Evolutionary conservation across 2,113 vertebrate species (phyloP).

Genomic region (Seriola dumerili): DNA sequence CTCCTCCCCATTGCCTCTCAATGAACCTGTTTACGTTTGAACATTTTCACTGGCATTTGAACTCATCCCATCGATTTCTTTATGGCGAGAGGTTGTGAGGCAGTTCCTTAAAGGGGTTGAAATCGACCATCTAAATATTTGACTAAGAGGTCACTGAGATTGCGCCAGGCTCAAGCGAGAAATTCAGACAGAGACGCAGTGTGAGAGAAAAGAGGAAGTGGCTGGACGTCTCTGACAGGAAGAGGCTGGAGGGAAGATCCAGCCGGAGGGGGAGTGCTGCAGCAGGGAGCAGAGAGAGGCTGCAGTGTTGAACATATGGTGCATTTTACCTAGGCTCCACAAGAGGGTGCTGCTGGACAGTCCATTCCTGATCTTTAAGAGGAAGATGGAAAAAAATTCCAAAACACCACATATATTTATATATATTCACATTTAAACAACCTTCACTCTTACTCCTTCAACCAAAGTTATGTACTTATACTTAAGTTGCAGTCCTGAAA

Average conservation of each 20-base stretch:
- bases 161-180: conserved; percentile 52
- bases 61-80: conserved; percentile 82
- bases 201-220: conserved; percentile 56
- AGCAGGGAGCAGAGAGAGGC: conserved; percentile 49
- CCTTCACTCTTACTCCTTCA: conserved; percentile 42
- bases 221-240: conserved; percentile 54
- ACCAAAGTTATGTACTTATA: conserved; percentile 72
- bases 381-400: conserved; percentile 13
- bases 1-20: conserved; percentile 61
- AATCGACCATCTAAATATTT: conserved; percentile 87
- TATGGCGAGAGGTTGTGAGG: conserved; percentile 59
- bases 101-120: conserved; percentile 80
- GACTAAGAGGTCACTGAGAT: conserved; percentile 80
- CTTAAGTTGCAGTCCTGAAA: conserved; percentile 69
- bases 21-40: conserved; percentile 83
- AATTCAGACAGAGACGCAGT: conserved; percentile 56
- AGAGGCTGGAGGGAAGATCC: conserved; percentile 51
- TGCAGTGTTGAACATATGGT: conserved; percentile 41
- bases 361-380: conserved; percentile 80
- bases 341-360: conserved; percentile 98
- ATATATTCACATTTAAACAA: conserved; percentile 62
- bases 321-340: conserved; percentile 84
- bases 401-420: conserved; percentile 52
- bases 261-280: conserved; percentile 58
- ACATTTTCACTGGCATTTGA: conserved; percentile 82